Evolutionary conservation across 2,888 invertebrate species (phyloP).

Genomic region (Phaonia tiefii): DNA sequence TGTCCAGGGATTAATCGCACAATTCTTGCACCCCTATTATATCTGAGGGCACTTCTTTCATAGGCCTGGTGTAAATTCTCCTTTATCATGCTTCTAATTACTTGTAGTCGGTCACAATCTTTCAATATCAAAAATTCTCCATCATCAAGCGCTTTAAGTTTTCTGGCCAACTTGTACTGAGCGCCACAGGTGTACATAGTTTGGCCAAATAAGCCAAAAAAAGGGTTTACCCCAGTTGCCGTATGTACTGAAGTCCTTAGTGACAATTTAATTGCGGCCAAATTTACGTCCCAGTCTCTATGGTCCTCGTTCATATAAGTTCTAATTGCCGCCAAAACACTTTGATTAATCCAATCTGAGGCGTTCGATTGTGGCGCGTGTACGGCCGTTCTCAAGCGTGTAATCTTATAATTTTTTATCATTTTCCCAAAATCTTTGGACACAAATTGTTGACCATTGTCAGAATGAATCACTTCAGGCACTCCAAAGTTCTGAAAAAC

Average conservation of each 20-base stretch:
- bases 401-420: neutral
- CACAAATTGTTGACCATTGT: neutral
- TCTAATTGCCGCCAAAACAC: too few species aligned
- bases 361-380: neutral
- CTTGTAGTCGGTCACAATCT: too few species aligned
- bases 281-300: too few species aligned
- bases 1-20: neutral
- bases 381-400: neutral
- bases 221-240: too few species aligned
- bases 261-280: constrained; percentile 26
- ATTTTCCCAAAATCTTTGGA: neutral
- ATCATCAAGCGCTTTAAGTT: constrained; percentile 8
- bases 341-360: neutral
- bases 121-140: too few species aligned
- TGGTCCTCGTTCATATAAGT: too few species aligned
- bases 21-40: too few species aligned
- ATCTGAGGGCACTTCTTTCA: too few species aligned
- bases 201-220: too few species aligned
- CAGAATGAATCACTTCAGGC: neutral
- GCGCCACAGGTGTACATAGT: neutral
- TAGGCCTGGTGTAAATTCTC: too few species aligned
- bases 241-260: too few species aligned
- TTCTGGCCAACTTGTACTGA: constrained; percentile 39
- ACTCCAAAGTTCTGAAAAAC: neutral
- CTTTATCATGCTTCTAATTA: too few species aligned